phyloP scores from a whole-genome alignment of 2,113 vertebrate genomes.

The human region DNA sequence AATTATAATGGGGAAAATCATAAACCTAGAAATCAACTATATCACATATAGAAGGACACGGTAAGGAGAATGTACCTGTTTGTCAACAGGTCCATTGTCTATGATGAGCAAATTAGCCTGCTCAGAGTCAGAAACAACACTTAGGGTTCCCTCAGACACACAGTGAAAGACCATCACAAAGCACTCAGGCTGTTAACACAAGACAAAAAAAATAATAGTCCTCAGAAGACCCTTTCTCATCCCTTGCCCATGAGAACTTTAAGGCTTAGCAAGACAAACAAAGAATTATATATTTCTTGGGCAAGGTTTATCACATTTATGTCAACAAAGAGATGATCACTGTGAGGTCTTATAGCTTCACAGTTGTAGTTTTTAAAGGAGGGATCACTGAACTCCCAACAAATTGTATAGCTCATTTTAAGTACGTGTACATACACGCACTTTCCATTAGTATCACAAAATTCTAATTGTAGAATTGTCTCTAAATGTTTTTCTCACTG shows the following conservation, averaged over 20 bases:
- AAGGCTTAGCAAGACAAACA: background rate
- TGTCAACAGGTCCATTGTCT: background rate
- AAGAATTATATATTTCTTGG: background rate
- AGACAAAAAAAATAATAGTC: background rate
- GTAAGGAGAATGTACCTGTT: background rate
- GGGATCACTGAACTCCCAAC: background rate
- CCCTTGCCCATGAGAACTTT: background rate
- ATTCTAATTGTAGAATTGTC: background rate
- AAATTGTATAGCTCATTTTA: background rate
- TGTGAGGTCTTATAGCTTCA: background rate
- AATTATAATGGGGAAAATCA: background rate
- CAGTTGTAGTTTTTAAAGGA: background rate
- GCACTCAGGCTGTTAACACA: background rate
- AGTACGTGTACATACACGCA: background rate
- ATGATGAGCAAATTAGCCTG: background rate
- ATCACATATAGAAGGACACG: background rate
- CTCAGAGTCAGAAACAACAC: background rate
- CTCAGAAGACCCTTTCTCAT: background rate
- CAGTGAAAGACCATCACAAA: background rate
- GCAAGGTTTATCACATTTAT: background rate
- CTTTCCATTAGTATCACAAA: slow-evolving; percentile 4
- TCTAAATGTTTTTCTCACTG: background rate
- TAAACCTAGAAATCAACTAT: background rate
- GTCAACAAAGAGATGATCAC: background rate
- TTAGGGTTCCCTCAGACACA: background rate